Percentiles rank a stretch among this genome's conserved stretches.
Evolutionary conservation across 1,140 invertebrate genomes (phyloP).

Genomic region (Apis cerana): DNA sequence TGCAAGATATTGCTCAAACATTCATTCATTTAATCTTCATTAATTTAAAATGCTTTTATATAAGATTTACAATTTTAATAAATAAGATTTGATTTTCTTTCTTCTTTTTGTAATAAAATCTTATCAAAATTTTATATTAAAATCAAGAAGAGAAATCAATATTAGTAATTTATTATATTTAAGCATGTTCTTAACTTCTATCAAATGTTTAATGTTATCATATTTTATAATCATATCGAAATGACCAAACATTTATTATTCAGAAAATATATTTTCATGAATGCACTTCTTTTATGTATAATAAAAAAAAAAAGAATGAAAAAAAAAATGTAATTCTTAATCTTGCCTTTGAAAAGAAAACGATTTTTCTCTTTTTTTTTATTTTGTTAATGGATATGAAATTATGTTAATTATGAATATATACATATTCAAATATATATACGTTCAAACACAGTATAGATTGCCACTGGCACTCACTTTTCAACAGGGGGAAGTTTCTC

Average conservation of each 20-base stretch:
- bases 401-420: constrained; percentile 6
- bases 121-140: background rate
- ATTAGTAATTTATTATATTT: background rate
- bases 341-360: background rate
- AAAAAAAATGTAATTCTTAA: background rate
- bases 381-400: background rate
- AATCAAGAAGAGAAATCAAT: background rate
- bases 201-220: background rate
- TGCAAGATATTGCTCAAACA: background rate
- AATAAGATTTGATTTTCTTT: background rate
- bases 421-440: background rate
- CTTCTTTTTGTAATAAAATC: too few relatives aligned
- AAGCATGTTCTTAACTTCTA: background rate
- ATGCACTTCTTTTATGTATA: background rate
- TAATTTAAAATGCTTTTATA: background rate
- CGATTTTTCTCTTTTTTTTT: background rate
- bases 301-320: too few relatives aligned
- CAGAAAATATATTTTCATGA: too few relatives aligned
- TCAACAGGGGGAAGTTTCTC: constrained; percentile 51
- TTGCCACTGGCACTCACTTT: constrained; percentile 45
- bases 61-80: constrained; percentile 16
- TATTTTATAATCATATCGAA: background rate
- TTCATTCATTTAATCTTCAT: background rate
- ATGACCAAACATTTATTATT: background rate
- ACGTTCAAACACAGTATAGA: background rate